phyloP scores from a whole-genome alignment of 2,113 vertebrate species.

The Mystacornis crossleyi region DNA sequence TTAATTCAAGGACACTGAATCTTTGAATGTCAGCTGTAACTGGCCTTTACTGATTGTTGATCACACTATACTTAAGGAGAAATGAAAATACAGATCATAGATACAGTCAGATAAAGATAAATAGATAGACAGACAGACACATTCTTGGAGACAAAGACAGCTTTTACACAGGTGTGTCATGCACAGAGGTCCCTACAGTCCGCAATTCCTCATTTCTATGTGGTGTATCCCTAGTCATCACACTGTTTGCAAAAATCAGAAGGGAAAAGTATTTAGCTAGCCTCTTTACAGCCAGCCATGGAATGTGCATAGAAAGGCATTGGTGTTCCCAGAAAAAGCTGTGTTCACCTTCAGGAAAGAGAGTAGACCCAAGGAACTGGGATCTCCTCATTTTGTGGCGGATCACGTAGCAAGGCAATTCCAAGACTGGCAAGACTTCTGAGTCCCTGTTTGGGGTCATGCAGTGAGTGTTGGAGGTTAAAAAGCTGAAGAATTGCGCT shows the following conservation, averaged over 20 bases:
- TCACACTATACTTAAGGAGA: not conserved
- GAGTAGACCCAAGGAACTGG: not conserved
- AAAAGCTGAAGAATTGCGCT: not conserved
- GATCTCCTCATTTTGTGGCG: not conserved
- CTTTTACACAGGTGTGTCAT: not conserved
- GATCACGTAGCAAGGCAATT: not conserved
- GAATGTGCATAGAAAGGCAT: not conserved
- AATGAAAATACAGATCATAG: not conserved
- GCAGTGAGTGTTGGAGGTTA: not conserved
- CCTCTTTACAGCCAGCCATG: not conserved
- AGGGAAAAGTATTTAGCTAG: not conserved
- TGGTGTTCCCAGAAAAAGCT: not conserved
- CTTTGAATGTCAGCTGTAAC: not conserved
- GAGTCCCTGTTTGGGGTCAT: not conserved
- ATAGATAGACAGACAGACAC: not conserved
- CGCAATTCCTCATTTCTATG: not conserved
- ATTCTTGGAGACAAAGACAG: not conserved
- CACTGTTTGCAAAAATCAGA: not conserved
- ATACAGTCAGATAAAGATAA: not conserved
- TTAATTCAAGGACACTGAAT: not conserved
- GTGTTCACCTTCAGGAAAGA: not conserved
- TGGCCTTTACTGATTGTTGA: not conserved
- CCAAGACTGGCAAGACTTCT: not conserved
- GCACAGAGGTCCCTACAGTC: not conserved
- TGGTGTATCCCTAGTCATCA: not conserved